Conservation (phyloP, 2,797 vertebrate genomes). For the Myoxocephalus aenaeus region DNA sequence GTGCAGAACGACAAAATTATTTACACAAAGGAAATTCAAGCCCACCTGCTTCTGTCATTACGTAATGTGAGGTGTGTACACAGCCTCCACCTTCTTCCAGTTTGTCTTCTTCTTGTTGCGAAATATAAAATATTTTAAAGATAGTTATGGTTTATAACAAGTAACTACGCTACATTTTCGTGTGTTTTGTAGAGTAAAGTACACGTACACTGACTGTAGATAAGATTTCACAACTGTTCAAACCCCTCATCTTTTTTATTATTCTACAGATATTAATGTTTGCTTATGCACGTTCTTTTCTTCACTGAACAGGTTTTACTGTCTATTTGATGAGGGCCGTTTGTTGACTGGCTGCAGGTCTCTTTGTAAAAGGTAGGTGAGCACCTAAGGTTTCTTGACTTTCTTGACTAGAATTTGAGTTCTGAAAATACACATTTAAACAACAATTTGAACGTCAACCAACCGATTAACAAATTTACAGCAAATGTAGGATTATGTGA, state of each 20-base stretch:
- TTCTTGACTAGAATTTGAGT: neutral
- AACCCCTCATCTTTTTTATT: neutral
- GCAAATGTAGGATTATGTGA: neutral
- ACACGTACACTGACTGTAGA: neutral
- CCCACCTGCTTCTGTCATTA: neutral
- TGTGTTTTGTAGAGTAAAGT: neutral
- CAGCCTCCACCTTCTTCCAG: neutral
- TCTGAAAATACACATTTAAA: neutral
- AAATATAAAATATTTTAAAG: neutral
- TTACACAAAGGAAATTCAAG: neutral
- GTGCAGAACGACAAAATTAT: neutral
- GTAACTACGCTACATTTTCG: neutral
- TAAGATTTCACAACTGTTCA: neutral
- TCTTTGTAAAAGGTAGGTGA: neutral
- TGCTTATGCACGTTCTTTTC: neutral
- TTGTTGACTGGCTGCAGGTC: neutral
- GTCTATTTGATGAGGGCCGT: neutral
- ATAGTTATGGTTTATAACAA: neutral
- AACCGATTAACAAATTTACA: neutral
- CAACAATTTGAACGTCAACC: neutral
- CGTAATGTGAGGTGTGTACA: neutral
- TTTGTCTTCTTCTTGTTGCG: neutral
- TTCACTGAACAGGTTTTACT: neutral
- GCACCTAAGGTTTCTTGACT: neutral
- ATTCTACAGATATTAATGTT: neutral